Percentiles rank a stretch among this genome's conserved stretches.
These are phyloP conservation scores for Eupithecia dodoneata DNA, from an alignment of 2,888 invertebrate genomes.

Conservation along the genomic window DNA sequence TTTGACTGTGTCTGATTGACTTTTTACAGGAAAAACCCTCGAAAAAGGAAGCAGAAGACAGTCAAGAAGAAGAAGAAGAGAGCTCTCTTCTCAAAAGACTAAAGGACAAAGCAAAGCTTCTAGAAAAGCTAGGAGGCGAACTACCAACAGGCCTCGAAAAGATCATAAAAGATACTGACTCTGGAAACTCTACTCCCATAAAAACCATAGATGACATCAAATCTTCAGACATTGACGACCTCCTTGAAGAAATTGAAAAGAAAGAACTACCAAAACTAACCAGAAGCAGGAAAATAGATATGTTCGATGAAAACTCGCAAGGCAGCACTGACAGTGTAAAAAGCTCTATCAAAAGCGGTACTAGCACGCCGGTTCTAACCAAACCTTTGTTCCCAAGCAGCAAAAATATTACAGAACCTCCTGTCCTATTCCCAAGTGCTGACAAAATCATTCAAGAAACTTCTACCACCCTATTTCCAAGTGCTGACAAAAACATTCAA, in stretches of 20 bases:
- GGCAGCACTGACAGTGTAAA: constrained; percentile 51
- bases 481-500: constrained; percentile 52
- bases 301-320: constrained; percentile 51
- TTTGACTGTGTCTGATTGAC: not conserved
- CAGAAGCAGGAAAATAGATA: constrained; percentile 58
- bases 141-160: constrained; percentile 77
- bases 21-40: constrained; percentile 48
- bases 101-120: constrained; percentile 78
- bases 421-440: constrained; percentile 55
- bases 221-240: constrained; percentile 63
- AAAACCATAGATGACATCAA: constrained; percentile 53
- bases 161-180: constrained; percentile 68
- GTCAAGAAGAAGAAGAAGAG: constrained; percentile 62
- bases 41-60: constrained; percentile 62
- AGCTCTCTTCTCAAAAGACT: constrained; percentile 65
- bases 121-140: constrained; percentile 82
- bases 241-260: constrained; percentile 75
- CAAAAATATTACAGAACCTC: constrained; percentile 53
- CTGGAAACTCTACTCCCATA: constrained; percentile 56
- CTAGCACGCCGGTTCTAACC: constrained; percentile 48
- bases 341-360: constrained; percentile 59
- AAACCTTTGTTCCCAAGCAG: constrained; percentile 64
- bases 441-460: constrained; percentile 52
- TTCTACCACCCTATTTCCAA: constrained; percentile 58
- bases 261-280: constrained; percentile 69